phyloP scores from a whole-genome alignment of 2,113 vertebrate species.

The Pardalotus punctatus region DNA sequence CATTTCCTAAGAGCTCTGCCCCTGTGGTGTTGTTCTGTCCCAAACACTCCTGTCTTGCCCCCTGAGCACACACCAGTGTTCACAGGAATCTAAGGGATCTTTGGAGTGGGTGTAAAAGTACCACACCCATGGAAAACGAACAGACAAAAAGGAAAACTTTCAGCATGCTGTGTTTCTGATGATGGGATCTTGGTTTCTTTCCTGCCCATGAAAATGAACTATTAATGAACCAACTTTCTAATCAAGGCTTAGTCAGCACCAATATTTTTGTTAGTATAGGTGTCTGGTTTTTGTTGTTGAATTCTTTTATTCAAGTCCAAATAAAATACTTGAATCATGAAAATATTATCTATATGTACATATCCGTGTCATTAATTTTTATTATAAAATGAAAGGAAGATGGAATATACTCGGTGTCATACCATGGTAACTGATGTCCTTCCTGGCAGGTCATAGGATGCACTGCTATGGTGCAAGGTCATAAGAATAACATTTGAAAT shows the following conservation, averaged over 20 bases:
- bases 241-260: background rate
- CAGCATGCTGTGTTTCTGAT: background rate
- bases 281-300: background rate
- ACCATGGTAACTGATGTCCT: background rate
- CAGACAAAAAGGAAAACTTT: background rate
- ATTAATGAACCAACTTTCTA: background rate
- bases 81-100: background rate
- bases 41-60: background rate
- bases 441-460: background rate
- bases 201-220: background rate
- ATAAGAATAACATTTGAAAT: background rate
- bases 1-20: background rate
- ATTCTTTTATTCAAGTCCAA: background rate
- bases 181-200: background rate
- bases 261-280: background rate
- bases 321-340: background rate
- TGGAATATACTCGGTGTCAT: background rate
- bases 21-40: background rate
- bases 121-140: background rate
- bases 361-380: background rate
- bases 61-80: rapidly evolving
- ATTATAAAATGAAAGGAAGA: background rate
- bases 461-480: background rate
- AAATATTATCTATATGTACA: background rate
- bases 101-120: background rate